Base-by-base conservation (phyloP, 2,113 vertebrate genomes). In the Erpornis zantholeuca region DNA sequence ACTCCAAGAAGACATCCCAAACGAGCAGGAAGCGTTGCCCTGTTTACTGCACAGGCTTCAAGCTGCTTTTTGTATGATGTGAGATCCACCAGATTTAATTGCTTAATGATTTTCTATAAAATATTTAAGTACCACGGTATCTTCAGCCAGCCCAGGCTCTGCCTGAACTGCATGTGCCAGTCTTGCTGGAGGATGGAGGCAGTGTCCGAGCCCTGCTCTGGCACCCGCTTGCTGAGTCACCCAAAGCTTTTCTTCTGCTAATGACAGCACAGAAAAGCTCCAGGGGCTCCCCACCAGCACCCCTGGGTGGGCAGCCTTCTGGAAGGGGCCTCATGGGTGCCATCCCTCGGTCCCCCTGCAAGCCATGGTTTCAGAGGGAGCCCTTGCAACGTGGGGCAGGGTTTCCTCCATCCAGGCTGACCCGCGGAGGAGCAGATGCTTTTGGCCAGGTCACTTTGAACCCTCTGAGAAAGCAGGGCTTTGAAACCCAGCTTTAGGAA, bases 41-140 rank as follows among this genome's bases (percentile, higher is more conserved):
- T 91, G 56, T 88, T 97, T 94, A 86, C 86, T 52, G 93, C 78
- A 24, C 69, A 60, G 86, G 36, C 35, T 78, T 76, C 52, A 81
- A 81, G 33, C 86, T 52, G 82, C 77, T 92, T 85, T 68, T 71
- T 33, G 65, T 56, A 23, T 6, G 23, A 36, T 65, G 70, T 2
- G 42, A 78, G 61, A 82, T 22, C 70, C 7, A 25, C 70, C 88
- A 84, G 85, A 72, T 92, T 82, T 91, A 92, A 90, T 88, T 91
- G 78, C 54, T 87, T 92, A 91, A 90, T 90, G 83, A 76, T 95
- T 93, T 94, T 86, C 86, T 54, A 50, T 91, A 56, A 76, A 94
- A 89, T 61, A 95, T 90, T 84, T 35, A 82, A 90, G 91, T 33
- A 53, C 53, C 35, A 12, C 0, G 0, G 66, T 44, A 36, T 36